These are phyloP conservation scores for Leptinotarsa juncta DNA, from an alignment of 2,888 invertebrate genomes.

Conservation along the genomic window DNA sequence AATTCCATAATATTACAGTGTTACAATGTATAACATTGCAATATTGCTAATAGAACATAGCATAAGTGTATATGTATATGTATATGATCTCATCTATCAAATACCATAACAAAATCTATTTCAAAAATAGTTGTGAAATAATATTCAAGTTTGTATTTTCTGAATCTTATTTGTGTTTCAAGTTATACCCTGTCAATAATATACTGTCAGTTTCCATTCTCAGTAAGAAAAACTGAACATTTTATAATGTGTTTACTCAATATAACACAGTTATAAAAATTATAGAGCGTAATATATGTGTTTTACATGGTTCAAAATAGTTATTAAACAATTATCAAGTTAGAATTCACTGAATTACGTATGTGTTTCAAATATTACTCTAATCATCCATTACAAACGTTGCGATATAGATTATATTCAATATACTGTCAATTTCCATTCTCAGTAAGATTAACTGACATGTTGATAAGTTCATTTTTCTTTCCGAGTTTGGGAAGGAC, in stretches of 20 bases:
- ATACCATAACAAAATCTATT: no score
- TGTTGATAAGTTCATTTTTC: neutral
- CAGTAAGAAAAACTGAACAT: neutral
- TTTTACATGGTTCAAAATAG: neutral
- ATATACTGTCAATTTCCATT: conserved; percentile 4
- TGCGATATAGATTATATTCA: neutral
- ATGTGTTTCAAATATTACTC: conserved; percentile 14
- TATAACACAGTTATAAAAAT: no score
- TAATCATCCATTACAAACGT: neutral
- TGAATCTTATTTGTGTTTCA: conserved; percentile 15
- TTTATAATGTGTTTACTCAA: no score
- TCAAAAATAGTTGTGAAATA: neutral
- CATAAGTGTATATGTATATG: no score
- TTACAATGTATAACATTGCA: neutral
- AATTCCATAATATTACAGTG: neutral
- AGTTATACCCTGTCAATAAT: conserved; percentile 1
- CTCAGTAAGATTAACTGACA: neutral
- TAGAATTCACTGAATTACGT: conserved; percentile 1
- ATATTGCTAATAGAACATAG: no score
- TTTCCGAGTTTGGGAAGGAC: neutral
- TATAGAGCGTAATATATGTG: no score
- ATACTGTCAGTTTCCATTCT: conserved; percentile 2
- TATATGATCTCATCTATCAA: conserved; percentile 6
- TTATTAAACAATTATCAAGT: neutral
- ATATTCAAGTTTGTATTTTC: conserved; percentile 1